These are phyloP conservation scores for Ciconia boyciana DNA, from an alignment of 2,113 vertebrate genomes.

Conservation along the genomic window DNA sequence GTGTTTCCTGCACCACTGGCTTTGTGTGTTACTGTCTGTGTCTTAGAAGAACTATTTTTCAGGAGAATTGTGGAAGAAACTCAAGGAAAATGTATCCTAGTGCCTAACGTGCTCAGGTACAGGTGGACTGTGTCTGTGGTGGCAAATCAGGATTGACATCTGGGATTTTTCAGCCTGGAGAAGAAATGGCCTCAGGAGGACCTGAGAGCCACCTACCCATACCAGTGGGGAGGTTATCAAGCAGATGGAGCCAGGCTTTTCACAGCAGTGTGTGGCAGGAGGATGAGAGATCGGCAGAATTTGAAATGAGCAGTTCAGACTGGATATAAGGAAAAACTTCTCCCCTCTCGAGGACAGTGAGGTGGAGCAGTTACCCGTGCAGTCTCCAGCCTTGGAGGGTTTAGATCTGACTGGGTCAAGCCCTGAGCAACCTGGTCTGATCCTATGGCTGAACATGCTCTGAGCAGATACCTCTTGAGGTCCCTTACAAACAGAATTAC, in stretches of 20 bases:
- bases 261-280: background rate
- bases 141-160: background rate
- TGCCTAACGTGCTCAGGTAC: background rate
- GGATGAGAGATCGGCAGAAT: background rate
- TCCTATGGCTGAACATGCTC: background rate
- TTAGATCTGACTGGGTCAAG: background rate
- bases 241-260: background rate
- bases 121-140: background rate
- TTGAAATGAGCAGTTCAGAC: background rate
- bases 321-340: background rate
- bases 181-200: background rate
- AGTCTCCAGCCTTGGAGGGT: background rate
- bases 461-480: background rate
- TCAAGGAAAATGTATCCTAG: background rate
- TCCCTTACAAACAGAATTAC: background rate
- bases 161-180: background rate
- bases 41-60: background rate
- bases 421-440: background rate
- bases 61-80: background rate
- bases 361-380: background rate
- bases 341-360: background rate
- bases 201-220: background rate
- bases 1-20: background rate
- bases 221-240: background rate
- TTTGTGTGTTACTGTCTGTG: background rate